Evolutionary conservation across 2,797 vertebrate species (phyloP).

Genomic region (Bradypodion ventrale): DNA sequence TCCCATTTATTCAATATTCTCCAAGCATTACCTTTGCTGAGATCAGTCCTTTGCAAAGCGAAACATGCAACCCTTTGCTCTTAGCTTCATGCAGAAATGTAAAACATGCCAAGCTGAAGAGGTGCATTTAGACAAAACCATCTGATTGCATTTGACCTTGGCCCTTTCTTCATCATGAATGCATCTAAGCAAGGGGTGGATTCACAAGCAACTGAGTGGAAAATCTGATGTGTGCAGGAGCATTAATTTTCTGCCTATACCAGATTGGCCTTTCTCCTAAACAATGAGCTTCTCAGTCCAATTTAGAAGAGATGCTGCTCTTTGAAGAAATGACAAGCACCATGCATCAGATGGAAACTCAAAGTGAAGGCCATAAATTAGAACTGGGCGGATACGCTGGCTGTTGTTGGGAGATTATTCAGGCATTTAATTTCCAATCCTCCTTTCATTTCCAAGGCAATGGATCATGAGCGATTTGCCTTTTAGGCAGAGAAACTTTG

Average conservation of each 20-base stretch:
- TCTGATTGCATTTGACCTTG: slow-evolving; percentile 39
- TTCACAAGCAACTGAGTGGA: slow-evolving; percentile 37
- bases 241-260: slow-evolving; percentile 37
- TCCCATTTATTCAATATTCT: slow-evolving; percentile 5
- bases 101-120: not conserved
- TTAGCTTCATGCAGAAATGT: slow-evolving; percentile 17
- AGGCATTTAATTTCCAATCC: slow-evolving; percentile 41
- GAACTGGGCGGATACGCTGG: not conserved
- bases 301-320: slow-evolving; percentile 21
- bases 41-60: slow-evolving; percentile 10
- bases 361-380: slow-evolving; percentile 46
- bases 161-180: slow-evolving; percentile 24
- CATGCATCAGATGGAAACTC: slow-evolving; percentile 20
- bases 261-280: slow-evolving; percentile 18
- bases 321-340: slow-evolving; percentile 22
- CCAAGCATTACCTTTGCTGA: not conserved
- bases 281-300: slow-evolving; percentile 29
- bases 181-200: not conserved
- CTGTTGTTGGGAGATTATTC: slow-evolving; percentile 27
- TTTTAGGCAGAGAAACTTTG: slow-evolving; percentile 3
- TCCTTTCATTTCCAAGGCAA: slow-evolving; percentile 23
- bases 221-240: slow-evolving; percentile 26
- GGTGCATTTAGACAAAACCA: slow-evolving; percentile 9
- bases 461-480: slow-evolving; percentile 31
- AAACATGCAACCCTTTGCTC: slow-evolving; percentile 12